Evolutionary conservation across 2,888 invertebrate species (phyloP).

Genomic region (Lasioglossum pauxillum): DNA sequence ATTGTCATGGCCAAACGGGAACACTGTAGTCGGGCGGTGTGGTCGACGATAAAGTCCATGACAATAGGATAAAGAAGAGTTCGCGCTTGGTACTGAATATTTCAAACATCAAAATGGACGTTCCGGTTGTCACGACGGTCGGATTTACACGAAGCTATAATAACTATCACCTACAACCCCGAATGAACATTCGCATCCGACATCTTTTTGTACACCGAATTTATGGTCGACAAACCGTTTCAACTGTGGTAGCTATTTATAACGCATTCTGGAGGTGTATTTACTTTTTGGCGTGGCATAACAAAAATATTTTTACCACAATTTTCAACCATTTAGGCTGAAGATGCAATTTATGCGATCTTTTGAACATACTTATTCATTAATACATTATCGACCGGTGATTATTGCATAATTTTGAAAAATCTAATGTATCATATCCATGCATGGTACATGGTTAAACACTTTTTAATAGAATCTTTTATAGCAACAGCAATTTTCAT

Average conservation of each 20-base stretch:
- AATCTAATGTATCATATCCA: too few species aligned
- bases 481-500: too few species aligned
- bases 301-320: not conserved
- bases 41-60: not conserved
- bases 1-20: constrained; percentile 4
- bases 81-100: not conserved
- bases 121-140: not conserved
- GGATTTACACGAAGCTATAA: not conserved
- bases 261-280: not conserved
- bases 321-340: not conserved
- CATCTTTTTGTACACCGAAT: not conserved
- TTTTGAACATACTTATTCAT: not conserved
- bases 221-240: not conserved
- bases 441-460: too few species aligned
- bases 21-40: not conserved
- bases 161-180: too few species aligned
- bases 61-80: not conserved
- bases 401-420: too few species aligned
- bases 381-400: too few species aligned
- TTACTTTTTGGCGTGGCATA: not conserved
- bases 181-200: not conserved
- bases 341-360: not conserved
- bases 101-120: constrained; percentile 9
- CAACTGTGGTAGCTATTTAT: not conserved
- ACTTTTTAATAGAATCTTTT: too few species aligned